Evolutionary conservation across 2,797 vertebrate genomes (phyloP).

Genomic region (Leptoclinus maculatus): DNA sequence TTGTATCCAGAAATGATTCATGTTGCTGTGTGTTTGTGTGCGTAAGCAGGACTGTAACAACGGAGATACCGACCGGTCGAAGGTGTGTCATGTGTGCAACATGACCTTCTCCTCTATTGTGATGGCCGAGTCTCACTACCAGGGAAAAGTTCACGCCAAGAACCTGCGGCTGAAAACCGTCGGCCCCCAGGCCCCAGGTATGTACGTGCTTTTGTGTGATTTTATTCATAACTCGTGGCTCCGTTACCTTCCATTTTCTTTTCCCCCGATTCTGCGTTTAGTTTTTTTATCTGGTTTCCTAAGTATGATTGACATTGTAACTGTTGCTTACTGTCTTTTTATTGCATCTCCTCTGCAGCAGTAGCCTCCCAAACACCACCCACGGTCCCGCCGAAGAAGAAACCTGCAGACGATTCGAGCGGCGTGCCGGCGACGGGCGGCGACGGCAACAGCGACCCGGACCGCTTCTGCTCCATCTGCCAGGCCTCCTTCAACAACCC

Average conservation of each 20-base stretch:
- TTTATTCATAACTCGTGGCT: background rate
- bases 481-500: constrained; percentile 97
- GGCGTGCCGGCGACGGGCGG: background rate
- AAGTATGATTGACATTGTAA: background rate
- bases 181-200: constrained; percentile 87
- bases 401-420: constrained; percentile 31
- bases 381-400: constrained; percentile 67
- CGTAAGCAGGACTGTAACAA: constrained; percentile 82
- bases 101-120: constrained; percentile 95
- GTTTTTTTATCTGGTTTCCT: no score
- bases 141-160: constrained; percentile 97
- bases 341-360: background rate
- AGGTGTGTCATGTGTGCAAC: constrained; percentile 93
- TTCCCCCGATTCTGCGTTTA: no score
- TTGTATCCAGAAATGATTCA: background rate
- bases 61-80: constrained; percentile 88
- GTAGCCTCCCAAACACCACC: constrained; percentile 42
- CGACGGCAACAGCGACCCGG: constrained; percentile 79
- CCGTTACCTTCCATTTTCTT: background rate
- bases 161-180: constrained; percentile 90
- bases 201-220: background rate
- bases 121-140: constrained; percentile 95
- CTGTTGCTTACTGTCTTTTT: background rate
- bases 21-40: constrained; percentile 14
- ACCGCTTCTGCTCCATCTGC: constrained; percentile 96